These are phyloP conservation scores for Trachelus iudaicus DNA, from an alignment of 2,888 invertebrate species.

Conservation along the genomic window DNA sequence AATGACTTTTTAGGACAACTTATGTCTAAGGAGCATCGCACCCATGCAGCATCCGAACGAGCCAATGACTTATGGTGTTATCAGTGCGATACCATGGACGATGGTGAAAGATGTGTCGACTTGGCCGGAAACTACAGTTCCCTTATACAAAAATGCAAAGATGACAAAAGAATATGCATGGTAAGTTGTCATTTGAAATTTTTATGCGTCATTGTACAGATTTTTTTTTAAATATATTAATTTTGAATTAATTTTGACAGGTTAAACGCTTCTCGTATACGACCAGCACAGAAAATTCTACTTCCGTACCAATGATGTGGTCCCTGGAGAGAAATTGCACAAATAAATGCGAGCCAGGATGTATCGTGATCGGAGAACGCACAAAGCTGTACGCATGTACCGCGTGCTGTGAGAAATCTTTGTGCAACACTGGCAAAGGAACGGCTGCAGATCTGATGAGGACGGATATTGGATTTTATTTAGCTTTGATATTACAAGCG, in stretches of 20 bases:
- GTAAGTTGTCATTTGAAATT: constrained; percentile 64
- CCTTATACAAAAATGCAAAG: constrained; percentile 79
- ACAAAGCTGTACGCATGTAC: constrained; percentile 90
- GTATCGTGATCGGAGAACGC: constrained; percentile 89
- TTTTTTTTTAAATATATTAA: constrained; percentile 6
- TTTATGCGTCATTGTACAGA: background rate
- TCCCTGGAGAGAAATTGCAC: constrained; percentile 85
- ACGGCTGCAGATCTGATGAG: constrained; percentile 47
- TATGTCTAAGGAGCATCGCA: constrained; percentile 77
- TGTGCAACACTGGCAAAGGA: constrained; percentile 81
- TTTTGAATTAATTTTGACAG: constrained; percentile 60
- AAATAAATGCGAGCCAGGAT: constrained; percentile 86
- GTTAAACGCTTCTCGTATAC: constrained; percentile 87
- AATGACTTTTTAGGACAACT: constrained; percentile 48
- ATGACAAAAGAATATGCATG: constrained; percentile 83
- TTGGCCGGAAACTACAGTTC: constrained; percentile 72
- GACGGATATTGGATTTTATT: constrained; percentile 47
- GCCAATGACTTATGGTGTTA: constrained; percentile 86
- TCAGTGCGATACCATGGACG: constrained; percentile 81
- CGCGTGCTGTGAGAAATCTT: constrained; percentile 81
- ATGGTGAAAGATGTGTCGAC: constrained; percentile 79
- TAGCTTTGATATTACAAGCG: constrained; percentile 53
- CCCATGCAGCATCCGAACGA: constrained; percentile 82
- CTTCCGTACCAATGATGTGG: constrained; percentile 82
- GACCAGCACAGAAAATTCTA: constrained; percentile 82